Evolutionary conservation across 1,140 invertebrate species (phyloP), one percentile per base, ranked within the genome.

Genomic region (Drosophila kurseongensis): DNA sequence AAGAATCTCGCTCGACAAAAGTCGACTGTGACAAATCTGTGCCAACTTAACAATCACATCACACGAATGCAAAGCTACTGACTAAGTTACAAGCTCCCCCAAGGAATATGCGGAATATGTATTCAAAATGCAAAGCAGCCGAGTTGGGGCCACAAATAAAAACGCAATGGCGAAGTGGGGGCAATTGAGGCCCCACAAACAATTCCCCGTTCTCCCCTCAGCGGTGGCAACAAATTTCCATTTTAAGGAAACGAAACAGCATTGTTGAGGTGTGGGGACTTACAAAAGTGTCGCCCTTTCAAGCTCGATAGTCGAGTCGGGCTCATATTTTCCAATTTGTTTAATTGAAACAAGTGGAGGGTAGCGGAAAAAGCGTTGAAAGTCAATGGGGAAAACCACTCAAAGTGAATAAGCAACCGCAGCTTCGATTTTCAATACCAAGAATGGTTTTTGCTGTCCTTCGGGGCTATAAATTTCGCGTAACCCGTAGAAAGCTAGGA

Each of bases 321-420:
- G 69, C 71, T 86, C 84, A 86, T 86, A 86, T 86, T 88, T 86
- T 86, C 59, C 84, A 86, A 88, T 86, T 86, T 88, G 84, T 83
- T 83, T 86, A 86, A 86, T 86, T 86, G 83, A 86, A 86, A 89
- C 75, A 83, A 88, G 78, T 81, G 82, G 68, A 41, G 67, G 71
- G 62, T 76, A 76, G 74, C 54, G 44, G 4, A 13, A 59, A 42
- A 6, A 36, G 14, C 16, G 12, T 14, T 23, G 16, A 36, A 47
- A 36, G 23, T 55, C 36, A 18, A 36, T 40, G 35, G 51, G 52
- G 42, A 35, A 80, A 65, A 61, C 23, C 50, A 59, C 51, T 57
- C 56, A 50, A 51, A 81, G 57, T 50, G 50, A 40, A 68, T 44
- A 65, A 54, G 62, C 38, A 80, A 79, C 79, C 78, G 48, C 78